phyloP scores from a whole-genome alignment of 1,140 invertebrate genomes.

The Drosophila setifemur region DNA sequence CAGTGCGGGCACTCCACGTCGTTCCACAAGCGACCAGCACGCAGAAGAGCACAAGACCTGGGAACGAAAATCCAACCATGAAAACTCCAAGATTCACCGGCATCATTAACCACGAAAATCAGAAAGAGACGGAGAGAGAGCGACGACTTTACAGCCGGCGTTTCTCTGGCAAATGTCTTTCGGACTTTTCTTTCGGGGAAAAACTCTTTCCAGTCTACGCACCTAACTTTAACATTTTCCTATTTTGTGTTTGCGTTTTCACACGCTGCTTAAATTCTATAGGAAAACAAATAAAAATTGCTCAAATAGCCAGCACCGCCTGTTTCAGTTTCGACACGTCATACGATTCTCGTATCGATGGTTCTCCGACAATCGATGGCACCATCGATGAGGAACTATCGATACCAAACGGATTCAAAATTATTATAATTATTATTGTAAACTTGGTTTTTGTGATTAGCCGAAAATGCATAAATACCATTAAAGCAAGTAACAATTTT shows the following conservation, averaged over 20 bases:
- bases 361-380: too few relatives aligned
- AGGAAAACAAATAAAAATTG: constrained; percentile 57
- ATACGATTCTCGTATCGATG: neutral
- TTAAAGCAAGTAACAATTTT: too few relatives aligned
- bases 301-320: constrained; percentile 60
- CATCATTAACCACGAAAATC: constrained; percentile 43
- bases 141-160: constrained; percentile 38
- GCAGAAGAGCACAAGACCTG: constrained; percentile 58
- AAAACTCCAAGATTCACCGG: constrained; percentile 37
- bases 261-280: constrained; percentile 64
- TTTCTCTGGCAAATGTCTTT: constrained; percentile 18
- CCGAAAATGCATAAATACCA: too few relatives aligned
- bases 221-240: constrained; percentile 71
- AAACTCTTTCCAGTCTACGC: neutral
- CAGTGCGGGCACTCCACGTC: constrained; percentile 61
- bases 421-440: too few relatives aligned
- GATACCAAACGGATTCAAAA: too few relatives aligned
- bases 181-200: too few relatives aligned
- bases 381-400: too few relatives aligned
- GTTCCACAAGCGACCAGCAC: constrained; percentile 34
- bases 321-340: constrained; percentile 43
- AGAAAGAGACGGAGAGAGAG: constrained; percentile 35
- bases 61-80: neutral
- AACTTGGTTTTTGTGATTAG: too few relatives aligned
- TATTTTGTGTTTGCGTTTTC: constrained; percentile 45